Evolutionary conservation across 2,888 invertebrate genomes (phyloP).

Genomic region (Chloroclysta siterata): DNA sequence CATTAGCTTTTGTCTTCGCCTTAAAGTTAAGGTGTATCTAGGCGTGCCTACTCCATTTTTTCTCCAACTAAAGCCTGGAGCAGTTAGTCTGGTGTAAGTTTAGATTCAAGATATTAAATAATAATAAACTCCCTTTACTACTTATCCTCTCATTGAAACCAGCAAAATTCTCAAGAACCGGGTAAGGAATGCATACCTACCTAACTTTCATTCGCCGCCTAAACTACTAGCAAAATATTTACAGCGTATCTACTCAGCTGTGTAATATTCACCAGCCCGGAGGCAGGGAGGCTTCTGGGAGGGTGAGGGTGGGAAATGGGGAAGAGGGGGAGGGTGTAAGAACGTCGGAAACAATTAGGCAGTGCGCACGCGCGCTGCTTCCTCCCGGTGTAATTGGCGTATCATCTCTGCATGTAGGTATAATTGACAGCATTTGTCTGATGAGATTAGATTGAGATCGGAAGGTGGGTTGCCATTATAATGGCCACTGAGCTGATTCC

Average conservation of each 20-base stretch:
- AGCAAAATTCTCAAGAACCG: constrained; percentile 3
- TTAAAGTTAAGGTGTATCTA: too few relatives aligned
- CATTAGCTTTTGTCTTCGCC: too few relatives aligned
- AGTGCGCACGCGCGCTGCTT: constrained; percentile 78
- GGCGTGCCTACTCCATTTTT: too few relatives aligned
- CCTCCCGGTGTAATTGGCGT: constrained; percentile 76
- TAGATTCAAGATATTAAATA: too few relatives aligned
- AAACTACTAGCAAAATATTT: constrained; percentile 42
- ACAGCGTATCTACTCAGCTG: constrained; percentile 40
- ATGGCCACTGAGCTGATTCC: background rate
- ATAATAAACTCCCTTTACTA: too few relatives aligned
- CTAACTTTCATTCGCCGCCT: constrained; percentile 16
- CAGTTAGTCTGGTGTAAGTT: too few relatives aligned
- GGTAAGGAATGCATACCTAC: background rate
- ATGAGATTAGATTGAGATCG: constrained; percentile 60
- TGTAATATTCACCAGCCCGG: constrained; percentile 49
- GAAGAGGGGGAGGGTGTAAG: constrained; percentile 41
- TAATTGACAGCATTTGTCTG: constrained; percentile 71
- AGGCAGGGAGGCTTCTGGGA: constrained; percentile 42
- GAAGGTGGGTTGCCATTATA: constrained; percentile 35
- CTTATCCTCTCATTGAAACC: too few relatives aligned
- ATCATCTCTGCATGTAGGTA: constrained; percentile 75
- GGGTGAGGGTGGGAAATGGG: constrained; percentile 36
- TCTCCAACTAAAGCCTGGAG: too few relatives aligned
- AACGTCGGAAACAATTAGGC: constrained; percentile 77